These are phyloP conservation scores for Micropoecilia bifurca DNA, from an alignment of 2,797 vertebrate species.

Conservation along the genomic window DNA sequence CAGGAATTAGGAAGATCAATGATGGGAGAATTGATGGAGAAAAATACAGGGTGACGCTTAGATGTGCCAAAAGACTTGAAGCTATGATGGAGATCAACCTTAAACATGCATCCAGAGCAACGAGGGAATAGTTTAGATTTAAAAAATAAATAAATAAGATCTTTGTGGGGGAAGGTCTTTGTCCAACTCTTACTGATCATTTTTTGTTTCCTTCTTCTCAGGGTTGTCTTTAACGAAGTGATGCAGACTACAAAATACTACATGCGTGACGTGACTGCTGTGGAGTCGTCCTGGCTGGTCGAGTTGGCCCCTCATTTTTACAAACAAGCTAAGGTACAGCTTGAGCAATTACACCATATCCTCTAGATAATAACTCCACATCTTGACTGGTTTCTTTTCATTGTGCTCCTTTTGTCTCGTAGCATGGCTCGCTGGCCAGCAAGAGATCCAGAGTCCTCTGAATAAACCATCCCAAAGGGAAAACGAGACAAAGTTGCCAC, in stretches of 20 bases:
- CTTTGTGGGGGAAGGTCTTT: not conserved
- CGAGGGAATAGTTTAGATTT: not conserved
- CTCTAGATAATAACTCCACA: not conserved
- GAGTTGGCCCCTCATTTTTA: slow-evolving; percentile 98
- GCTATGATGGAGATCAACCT: not conserved
- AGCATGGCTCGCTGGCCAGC: slow-evolving; percentile 94
- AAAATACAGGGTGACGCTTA: not conserved
- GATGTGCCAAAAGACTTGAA: not conserved
- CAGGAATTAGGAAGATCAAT: too few relatives aligned
- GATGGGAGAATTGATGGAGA: not conserved
- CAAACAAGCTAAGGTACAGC: slow-evolving; percentile 95
- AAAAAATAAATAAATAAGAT: not conserved
- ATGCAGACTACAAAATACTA: slow-evolving; percentile 96
- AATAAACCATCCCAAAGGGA: slow-evolving; percentile 58
- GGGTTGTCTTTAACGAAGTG: slow-evolving; percentile 98
- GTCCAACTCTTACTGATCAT: not conserved
- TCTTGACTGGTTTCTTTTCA: not conserved
- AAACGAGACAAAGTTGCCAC: slow-evolving; percentile 53
- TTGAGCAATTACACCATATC: not conserved
- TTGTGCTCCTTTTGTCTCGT: slow-evolving; percentile 33
- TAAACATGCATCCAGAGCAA: not conserved
- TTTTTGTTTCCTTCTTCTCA: slow-evolving; percentile 49
- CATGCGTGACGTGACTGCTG: slow-evolving; percentile 97
- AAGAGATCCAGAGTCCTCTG: slow-evolving; percentile 91
- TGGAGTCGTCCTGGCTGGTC: slow-evolving; percentile 95